Base-by-base conservation (phyloP, 2,113 vertebrate genomes). In the Bombycilla garrulus region DNA sequence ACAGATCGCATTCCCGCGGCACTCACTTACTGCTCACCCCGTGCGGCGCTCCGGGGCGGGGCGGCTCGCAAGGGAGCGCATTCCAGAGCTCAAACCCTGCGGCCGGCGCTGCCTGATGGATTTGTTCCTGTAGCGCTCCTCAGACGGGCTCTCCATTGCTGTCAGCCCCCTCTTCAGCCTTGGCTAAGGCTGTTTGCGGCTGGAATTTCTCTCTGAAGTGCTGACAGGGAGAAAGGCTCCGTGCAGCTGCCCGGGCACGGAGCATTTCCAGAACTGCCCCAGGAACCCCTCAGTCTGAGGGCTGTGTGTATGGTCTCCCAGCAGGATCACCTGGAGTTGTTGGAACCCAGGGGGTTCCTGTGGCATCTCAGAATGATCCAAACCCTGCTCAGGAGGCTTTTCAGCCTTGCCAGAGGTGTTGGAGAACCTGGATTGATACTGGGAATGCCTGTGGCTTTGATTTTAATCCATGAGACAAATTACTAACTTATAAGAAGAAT, bases 141-240 rank as follows among this genome's bases (percentile, higher is more conserved):
- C 73, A 38, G n/a, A 22, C 0, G 0, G 33, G 47, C 26, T 86
- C 51, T 45, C 25, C 14, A 0, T 5, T 13, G 50, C 73, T 66
- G 25, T 7, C 67, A 60, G 36, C 66, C 44, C 35, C 42, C 35
- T 36, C 25, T 25, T 40, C 6, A 57, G 71, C 66, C 23, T 42
- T 21, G 70, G 29, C 65, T 15, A 17, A 51, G 23, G 11, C 57
- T 20, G 24, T 6, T 29, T 26, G 79, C 15, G 36, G 35, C 47
- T 76, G 48, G 35, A 51, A 28, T 82, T 85, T 20, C 74, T 50
- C 57, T 58, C 88, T 47, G 57, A 24, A 38, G 9, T 18, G 40
- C 3, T 29, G 26, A 3, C 33, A 44, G 42, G 45, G 36, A 61
- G n/a, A 33, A 42, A 53, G 3, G 15, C 24, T 24, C 69, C 1